A percentile compares a stretch with the other conserved stretches of the same genome.
Conservation (phyloP, 2,113 vertebrate species). For the Ranitomeya variabilis region DNA sequence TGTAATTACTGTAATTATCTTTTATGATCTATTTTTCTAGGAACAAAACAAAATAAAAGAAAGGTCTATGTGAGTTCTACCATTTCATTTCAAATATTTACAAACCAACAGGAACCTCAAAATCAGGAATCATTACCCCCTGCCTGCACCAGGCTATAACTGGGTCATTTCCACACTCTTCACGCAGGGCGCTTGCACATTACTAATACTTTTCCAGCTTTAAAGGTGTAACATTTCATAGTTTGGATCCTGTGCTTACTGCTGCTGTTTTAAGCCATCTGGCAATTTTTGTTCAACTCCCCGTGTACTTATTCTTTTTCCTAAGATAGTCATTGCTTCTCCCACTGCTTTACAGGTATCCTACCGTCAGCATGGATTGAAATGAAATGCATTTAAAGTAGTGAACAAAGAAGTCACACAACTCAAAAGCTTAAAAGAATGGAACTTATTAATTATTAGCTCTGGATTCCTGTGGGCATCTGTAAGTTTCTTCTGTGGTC, state of each 20-base stretch:
- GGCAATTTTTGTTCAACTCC: conserved; percentile 45
- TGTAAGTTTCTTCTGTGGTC: background rate
- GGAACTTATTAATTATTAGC: background rate
- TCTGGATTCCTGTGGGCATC: conserved; percentile 8
- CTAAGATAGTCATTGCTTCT: conserved; percentile 35
- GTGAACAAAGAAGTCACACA: conserved; percentile 30
- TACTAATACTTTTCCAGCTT: conserved; percentile 34
- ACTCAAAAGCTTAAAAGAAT: conserved; percentile 28
- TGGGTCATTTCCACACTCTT: conserved; percentile 32
- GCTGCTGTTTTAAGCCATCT: conserved; percentile 38
- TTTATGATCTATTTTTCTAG: background rate
- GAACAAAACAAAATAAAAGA: conserved; percentile 9
- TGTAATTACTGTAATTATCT: conserved; percentile 22
- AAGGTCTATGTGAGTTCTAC: conserved; percentile 17
- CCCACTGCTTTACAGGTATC: conserved; percentile 26
- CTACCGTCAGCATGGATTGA: conserved; percentile 31
- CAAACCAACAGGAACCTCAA: background rate
- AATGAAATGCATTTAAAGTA: conserved; percentile 35
- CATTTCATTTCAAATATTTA: conserved; percentile 40
- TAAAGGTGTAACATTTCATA: conserved; percentile 35
- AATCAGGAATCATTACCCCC: conserved; percentile 28
- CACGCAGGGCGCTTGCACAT: conserved; percentile 18
- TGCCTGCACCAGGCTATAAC: conserved; percentile 17
- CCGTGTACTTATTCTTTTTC: conserved; percentile 34
- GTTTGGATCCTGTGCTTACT: conserved; percentile 11